phyloP scores from a whole-genome alignment of 2,797 vertebrate species.

The Peromyscus aztecus region DNA sequence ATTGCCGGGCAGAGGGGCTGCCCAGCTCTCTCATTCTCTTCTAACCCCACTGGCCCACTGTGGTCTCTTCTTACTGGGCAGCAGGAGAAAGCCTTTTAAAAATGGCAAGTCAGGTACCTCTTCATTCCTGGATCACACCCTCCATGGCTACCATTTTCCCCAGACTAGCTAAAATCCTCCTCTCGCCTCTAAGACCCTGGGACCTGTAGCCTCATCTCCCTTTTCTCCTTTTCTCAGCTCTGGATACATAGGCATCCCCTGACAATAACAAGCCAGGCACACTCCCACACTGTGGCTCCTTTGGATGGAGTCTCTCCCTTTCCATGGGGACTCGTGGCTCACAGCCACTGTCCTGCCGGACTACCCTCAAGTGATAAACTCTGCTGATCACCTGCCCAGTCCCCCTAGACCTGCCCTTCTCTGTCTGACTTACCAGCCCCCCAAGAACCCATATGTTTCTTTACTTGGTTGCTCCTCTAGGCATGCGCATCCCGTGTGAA shows the following conservation, averaged over 20 bases:
- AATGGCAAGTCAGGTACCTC: background rate
- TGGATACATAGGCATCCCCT: background rate
- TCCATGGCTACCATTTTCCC: background rate
- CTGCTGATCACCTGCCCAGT: background rate
- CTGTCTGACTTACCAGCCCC: background rate
- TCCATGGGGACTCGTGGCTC: rapidly evolving
- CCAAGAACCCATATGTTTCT: rapidly evolving
- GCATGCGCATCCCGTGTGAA: background rate
- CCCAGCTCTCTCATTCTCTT: background rate
- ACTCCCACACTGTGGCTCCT: rapidly evolving
- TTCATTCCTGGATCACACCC: background rate
- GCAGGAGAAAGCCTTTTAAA: background rate
- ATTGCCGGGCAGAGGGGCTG: rapidly evolving
- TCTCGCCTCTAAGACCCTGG: rapidly evolving
- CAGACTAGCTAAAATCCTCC: background rate
- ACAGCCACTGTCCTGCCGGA: rapidly evolving
- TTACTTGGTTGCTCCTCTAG: background rate
- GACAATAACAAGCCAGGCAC: rapidly evolving
- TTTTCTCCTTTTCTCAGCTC: background rate
- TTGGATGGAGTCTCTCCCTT: rapidly evolving
- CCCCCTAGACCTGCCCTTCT: background rate
- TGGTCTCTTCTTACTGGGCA: background rate
- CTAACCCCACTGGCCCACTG: background rate
- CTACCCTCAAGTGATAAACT: background rate
- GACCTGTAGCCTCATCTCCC: background rate